Evolutionary conservation across 2,797 vertebrate species (phyloP), one percentile per base, ranked within the genome.

Genomic region (Monodelphis domestica): DNA sequence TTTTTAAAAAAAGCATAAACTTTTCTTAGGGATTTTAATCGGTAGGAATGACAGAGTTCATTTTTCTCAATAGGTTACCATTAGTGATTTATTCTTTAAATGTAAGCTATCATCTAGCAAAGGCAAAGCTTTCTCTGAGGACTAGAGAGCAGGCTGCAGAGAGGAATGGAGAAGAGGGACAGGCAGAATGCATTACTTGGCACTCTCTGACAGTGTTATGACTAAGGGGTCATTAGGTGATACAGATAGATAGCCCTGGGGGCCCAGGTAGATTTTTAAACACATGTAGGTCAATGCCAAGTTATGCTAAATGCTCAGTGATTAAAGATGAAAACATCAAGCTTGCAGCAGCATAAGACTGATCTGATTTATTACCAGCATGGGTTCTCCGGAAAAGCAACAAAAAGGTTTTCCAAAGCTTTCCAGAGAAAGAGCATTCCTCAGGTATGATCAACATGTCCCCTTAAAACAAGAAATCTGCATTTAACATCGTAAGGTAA

Each of bases 401-500:
- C 90, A 89, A 94, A 78, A 93, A 93, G 55, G 87, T 93, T 87
- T 90, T 89, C 54, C 38, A 91, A 88, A 93, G 52, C n/a, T 93
- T 87, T 92, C 53, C 91, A 15, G 78, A 92, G 89, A 78, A 84
- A 95, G 97, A 90, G 50, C 91, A 87, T 87, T 93, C 90, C 93
- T 95, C 53, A 53, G 88, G 0, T 51, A 2, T 3, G 53, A 90
- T 53, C 38, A 84, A 50, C 9, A 26, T 4, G 1, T 11, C 3
- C 24, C 15, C 38, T 90, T 90, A 87, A 84, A 84, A 90, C 92
- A 89, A 45, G 57, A 92, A 93, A 94, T 91, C 87, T 63, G 53
- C 59, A 50, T 51, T 92, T 93, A 90, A 54, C 54, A 50, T 0
- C 26, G 57, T 78, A 91, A 93, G 92, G 96, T 97, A 96, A 96